Conservation (phyloP, 2,888 invertebrate genomes). For the Escarpia spicata region DNA sequence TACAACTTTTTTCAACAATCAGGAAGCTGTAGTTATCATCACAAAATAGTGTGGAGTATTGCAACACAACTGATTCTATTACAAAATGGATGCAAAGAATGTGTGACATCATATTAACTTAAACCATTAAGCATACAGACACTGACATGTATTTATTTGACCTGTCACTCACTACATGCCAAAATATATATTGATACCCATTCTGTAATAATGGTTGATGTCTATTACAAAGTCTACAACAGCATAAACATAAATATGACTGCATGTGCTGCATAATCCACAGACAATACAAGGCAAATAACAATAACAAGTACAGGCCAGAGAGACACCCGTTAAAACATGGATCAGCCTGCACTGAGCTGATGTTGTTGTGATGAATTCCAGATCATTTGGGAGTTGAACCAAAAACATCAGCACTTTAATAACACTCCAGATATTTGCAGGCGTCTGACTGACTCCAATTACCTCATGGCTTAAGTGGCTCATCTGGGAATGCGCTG, state of each 20-base stretch:
- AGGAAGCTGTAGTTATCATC: neutral
- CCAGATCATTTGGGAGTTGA: neutral
- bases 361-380: neutral
- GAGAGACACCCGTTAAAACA: neutral
- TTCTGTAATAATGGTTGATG: neutral
- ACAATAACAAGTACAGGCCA: neutral
- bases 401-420: slow-evolving; percentile 16
- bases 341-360: neutral
- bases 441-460: slow-evolving; percentile 4
- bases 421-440: slow-evolving; percentile 11
- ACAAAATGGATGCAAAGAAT: neutral
- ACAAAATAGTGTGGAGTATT: neutral
- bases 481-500: neutral
- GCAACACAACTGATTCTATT: neutral
- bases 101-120: neutral
- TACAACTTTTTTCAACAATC: neutral
- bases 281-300: neutral
- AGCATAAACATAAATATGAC: neutral
- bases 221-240: neutral
- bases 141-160: neutral
- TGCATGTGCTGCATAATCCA: neutral
- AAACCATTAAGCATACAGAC: neutral
- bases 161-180: neutral
- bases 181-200: neutral
- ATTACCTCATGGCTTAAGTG: neutral